Base-by-base conservation (phyloP, 2,113 vertebrate species). In the Cynoglossus semilaevis region DNA sequence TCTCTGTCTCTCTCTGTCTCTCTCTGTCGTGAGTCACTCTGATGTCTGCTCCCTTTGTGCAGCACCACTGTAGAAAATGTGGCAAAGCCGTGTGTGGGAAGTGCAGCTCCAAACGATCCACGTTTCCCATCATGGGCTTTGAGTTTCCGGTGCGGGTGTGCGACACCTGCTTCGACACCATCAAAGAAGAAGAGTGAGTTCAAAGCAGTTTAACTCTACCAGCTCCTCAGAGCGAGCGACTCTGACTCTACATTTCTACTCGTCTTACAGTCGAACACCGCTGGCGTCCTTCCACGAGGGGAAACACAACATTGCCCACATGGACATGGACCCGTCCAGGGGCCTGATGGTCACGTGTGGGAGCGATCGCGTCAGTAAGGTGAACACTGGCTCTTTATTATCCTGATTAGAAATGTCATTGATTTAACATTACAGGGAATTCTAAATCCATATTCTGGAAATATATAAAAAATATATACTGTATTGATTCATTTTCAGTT, bases 11-110 rank as follows among this genome's bases (percentile, higher is more conserved):
- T 41, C 0, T 29, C 11, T 14, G 1, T 1, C 2, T 6, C n/a
- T 15, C 7, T 36, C 5, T 5, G 1, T 29, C 3, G 0, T 15
- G 12, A n/a, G 15, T 35, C 5, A 1, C 2, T 10, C 10, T 59
- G 1, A 58, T 12, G 7, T 54, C n/a, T 63, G 17, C 12, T 16
- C 17, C 5, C 71, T 79, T 17, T 81, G 9, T 79, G 40, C 79
- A 99, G 96, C 96, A 98, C 74, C 96, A 98, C 77, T 99, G 97
- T 90, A 91, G 97, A 82, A 99, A 98, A 73, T 99, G 97, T 22
- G 97, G 97, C 0, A 91, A 94, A 71, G 97, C 97, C 0, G 93
- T 98, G 11, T 99, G 97, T 63, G 96, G 93, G 37, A 98, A 94
- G 74, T 99, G 97, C 80, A 98, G 96, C 75, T 94, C 91, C 22